Base-by-base conservation (phyloP, 2,797 vertebrate genomes). In the Rallus crepitans region DNA sequence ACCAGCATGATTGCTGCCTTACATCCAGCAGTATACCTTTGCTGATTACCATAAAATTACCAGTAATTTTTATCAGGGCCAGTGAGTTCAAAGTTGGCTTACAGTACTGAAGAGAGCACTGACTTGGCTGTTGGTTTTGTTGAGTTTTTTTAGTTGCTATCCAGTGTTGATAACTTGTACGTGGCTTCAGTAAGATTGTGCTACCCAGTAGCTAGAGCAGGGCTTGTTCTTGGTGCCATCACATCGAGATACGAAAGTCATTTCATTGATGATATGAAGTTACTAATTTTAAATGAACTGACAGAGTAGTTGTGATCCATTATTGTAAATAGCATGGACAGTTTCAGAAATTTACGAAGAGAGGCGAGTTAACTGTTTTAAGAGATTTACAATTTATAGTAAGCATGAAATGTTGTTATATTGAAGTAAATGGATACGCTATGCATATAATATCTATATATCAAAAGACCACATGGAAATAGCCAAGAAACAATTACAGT, bases 251-350 rank as follows among this genome's bases (percentile, higher is more conserved):
- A 89, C 5, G 37, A 79, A 96, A 91, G 80, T 78, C 0, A 71
- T 91, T 92, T 92, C 21, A 66, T 17, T 91, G 48, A 64, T 78
- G 68, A 57, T 72, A 64, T 11, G 31, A 87, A 85, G 40, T 80
- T 57, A 64, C 40, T 90, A 52, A 66, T 84, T 97, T 94, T 90
- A 52, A 87, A 68, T 70, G 64, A 91, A 50, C 45, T 87, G 91
- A 30, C 84, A 84, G 50, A 79, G 78, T 87, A 90, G 40, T 68
- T 93, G 57, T 79, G 52, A 88, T 92, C 35, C 90, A 0, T 91
- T 87, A 81, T 81, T 73, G 48, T 28, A 75, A 84, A 76, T 56
- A 80, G 56, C 61, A 42, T 42, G 59, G 60, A n/a, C 76, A 78
- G 90, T 91, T 90, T 94, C 60, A 82, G 40, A 89, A 85, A 80